phyloP scores from a whole-genome alignment of 2,797 vertebrate genomes.

The Heteromormyrus szaboi region DNA sequence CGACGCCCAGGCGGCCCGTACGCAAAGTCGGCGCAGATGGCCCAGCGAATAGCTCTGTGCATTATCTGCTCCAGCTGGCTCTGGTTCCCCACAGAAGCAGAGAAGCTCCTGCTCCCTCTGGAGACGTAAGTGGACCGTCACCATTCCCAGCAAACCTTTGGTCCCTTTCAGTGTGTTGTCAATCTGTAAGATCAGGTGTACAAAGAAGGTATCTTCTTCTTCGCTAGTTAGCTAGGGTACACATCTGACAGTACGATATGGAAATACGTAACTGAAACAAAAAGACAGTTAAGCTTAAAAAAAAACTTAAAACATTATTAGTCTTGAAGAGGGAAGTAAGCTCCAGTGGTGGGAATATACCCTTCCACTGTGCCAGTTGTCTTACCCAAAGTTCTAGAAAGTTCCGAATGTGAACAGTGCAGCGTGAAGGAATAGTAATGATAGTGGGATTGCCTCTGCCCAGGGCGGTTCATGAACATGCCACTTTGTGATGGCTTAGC shows the following conservation, averaged over 20 bases:
- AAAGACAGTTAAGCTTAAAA: background rate
- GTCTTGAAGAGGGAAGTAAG: background rate
- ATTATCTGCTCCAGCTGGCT: conserved; percentile 61
- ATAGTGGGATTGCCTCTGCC: background rate
- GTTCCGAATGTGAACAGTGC: background rate
- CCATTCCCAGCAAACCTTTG: conserved; percentile 6
- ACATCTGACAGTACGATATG: background rate
- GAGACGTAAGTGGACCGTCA: conserved; percentile 74
- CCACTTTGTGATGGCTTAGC: background rate
- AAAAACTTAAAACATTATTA: background rate
- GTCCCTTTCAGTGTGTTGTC: background rate
- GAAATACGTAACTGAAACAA: background rate
- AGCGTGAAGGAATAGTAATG: background rate
- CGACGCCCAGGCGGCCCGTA: conserved; percentile 4
- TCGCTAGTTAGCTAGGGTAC: background rate
- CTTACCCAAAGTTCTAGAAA: background rate
- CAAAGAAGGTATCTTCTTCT: background rate
- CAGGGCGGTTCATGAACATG: background rate
- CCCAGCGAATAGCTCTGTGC: conserved; percentile 51
- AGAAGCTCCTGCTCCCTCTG: conserved; percentile 79
- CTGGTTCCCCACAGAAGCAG: conserved; percentile 53
- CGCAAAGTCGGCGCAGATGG: background rate
- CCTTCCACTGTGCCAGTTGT: background rate
- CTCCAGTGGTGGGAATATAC: background rate
- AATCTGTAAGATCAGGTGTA: background rate